These are phyloP conservation scores for Hoplodrina ambigua DNA, from an alignment of 2,888 invertebrate species.

Conservation along the genomic window DNA sequence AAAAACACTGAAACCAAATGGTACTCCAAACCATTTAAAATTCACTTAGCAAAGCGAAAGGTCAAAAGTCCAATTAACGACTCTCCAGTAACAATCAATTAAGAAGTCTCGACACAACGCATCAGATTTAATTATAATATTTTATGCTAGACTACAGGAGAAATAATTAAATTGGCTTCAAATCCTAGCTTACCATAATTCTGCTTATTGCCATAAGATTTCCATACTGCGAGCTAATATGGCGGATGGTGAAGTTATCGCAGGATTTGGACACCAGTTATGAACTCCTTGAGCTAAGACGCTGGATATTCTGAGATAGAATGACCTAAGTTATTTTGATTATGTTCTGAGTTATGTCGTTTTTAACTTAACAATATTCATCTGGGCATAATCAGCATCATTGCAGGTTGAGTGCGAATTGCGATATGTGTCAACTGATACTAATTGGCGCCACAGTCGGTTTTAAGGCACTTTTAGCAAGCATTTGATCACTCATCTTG, in stretches of 20 bases:
- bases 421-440: no score
- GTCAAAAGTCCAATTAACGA: conserved; percentile 47
- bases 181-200: conserved; percentile 79
- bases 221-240: conserved; percentile 67
- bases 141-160: conserved; percentile 70
- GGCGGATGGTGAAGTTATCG: conserved; percentile 65
- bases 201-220: conserved; percentile 70
- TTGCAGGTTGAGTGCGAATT: no score
- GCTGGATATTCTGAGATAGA: conserved; percentile 1
- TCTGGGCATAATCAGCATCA: not conserved
- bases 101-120: conserved; percentile 68
- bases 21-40: conserved; percentile 19
- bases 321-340: conserved; percentile 1
- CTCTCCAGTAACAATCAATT: conserved; percentile 63
- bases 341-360: not conserved
- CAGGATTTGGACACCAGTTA: conserved; percentile 9
- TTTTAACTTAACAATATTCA: not conserved
- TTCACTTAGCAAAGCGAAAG: conserved; percentile 31
- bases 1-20: conserved; percentile 9
- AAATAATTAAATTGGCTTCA: conserved; percentile 75
- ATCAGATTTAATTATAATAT: conserved; percentile 79
- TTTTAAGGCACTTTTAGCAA: no score
- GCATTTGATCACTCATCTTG: no score
- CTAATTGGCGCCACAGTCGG: no score
- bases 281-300: conserved; percentile 6